Evolutionary conservation across 2,888 invertebrate genomes (phyloP).

Genomic region (Prosapia bicincta): DNA sequence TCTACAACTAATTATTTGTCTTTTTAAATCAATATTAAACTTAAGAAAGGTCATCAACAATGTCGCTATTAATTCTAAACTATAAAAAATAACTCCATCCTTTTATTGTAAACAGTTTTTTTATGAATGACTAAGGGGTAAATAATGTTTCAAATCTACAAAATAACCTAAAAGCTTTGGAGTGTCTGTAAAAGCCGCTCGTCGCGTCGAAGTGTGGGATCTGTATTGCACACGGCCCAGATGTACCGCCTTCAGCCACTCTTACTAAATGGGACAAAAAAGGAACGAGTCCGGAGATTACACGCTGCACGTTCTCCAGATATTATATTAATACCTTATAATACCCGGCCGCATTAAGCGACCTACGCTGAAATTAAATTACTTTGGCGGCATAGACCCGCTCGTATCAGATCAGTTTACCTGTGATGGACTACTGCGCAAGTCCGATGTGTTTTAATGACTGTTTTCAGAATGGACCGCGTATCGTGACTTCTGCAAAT

Average conservation of each 20-base stretch:
- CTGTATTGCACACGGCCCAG: background rate
- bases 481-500: background rate
- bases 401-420: background rate
- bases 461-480: background rate
- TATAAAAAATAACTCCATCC: too few relatives aligned
- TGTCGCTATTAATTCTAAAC: too few relatives aligned
- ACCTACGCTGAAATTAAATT: constrained; percentile 26
- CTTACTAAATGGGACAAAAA: background rate
- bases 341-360: constrained; percentile 8
- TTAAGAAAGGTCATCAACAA: too few relatives aligned
- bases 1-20: too few relatives aligned
- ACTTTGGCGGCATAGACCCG: background rate
- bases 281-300: constrained; percentile 1
- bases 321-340: constrained; percentile 25
- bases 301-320: constrained; percentile 1
- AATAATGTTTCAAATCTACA: too few relatives aligned
- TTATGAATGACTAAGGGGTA: too few relatives aligned
- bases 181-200: too few relatives aligned
- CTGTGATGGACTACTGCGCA: background rate
- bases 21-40: too few relatives aligned
- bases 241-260: background rate
- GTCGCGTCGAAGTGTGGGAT: too few relatives aligned
- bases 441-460: background rate
- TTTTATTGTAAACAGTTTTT: too few relatives aligned
- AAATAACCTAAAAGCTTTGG: too few relatives aligned